Evolutionary conservation across 2,888 invertebrate species (phyloP).

Genomic region (Andrena praecox): DNA sequence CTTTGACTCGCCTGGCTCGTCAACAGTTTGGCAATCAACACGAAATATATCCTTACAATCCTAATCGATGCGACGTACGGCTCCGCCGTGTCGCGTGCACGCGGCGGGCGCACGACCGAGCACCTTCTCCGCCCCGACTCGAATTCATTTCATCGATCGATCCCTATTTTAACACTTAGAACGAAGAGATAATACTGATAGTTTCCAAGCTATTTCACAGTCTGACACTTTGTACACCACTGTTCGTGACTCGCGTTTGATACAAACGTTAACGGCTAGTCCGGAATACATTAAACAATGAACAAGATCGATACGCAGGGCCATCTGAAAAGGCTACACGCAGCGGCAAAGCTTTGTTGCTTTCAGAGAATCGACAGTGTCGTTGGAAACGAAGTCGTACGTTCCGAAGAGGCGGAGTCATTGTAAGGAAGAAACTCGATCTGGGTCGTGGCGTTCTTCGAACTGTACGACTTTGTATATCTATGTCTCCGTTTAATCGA

Average conservation of each 20-base stretch:
- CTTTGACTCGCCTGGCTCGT: background rate
- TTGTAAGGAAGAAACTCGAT: too few relatives aligned
- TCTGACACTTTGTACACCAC: conserved; percentile 54
- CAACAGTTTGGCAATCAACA: conserved; percentile 63
- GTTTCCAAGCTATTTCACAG: conserved; percentile 58
- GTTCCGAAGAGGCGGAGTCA: background rate
- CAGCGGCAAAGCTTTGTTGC: background rate
- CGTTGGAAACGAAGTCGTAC: background rate
- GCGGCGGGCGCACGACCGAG: conserved; percentile 44
- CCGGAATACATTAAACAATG: conserved; percentile 34
- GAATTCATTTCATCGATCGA: conserved; percentile 46
- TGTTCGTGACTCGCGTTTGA: conserved; percentile 30
- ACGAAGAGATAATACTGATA: conserved; percentile 67
- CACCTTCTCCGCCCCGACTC: conserved; percentile 48
- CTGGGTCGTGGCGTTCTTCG: too few relatives aligned
- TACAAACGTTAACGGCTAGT: conserved; percentile 31
- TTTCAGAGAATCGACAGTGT: background rate
- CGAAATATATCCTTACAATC: conserved; percentile 53
- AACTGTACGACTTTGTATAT: too few relatives aligned
- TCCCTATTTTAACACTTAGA: conserved; percentile 66
- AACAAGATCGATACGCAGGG: conserved; percentile 15
- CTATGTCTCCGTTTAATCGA: background rate
- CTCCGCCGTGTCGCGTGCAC: conserved; percentile 11
- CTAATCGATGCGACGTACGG: conserved; percentile 23
- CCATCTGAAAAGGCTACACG: background rate